Percentiles rank a stretch among this genome's conserved stretches.
Conservation (phyloP, 2,888 invertebrate genomes). For the Torymus aiolomorphi region DNA sequence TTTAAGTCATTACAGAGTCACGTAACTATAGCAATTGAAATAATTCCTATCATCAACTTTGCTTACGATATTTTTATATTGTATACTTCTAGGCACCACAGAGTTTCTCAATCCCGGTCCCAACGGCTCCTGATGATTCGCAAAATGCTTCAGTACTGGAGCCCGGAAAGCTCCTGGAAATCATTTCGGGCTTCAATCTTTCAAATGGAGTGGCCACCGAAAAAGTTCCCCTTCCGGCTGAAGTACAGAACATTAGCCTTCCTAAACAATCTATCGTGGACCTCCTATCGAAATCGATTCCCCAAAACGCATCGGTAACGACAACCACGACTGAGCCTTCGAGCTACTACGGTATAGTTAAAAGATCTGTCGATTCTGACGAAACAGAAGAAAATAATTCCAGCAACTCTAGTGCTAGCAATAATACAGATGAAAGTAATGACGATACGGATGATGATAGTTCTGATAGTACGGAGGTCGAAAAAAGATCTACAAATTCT, state of each 20-base stretch:
- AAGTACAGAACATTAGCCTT: constrained; percentile 55
- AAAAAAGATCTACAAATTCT: constrained; percentile 20
- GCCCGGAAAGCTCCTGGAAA: constrained; percentile 56
- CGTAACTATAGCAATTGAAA: no score
- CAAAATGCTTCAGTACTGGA: constrained; percentile 45
- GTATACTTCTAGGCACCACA: constrained; percentile 13
- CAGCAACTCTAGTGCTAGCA: not conserved
- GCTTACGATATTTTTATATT: no score
- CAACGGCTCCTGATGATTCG: not conserved
- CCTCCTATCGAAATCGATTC: constrained; percentile 56
- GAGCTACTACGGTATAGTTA: not conserved
- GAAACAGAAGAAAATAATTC: not conserved
- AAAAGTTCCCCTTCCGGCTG: constrained; percentile 58
- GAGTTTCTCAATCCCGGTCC: not conserved
- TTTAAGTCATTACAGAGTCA: no score
- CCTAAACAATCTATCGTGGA: constrained; percentile 59
- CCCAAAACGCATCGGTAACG: constrained; percentile 9
- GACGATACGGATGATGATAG: not conserved
- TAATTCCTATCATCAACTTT: no score
- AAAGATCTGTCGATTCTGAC: constrained; percentile 27
- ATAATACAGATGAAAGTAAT: not conserved
- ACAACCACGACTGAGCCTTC: not conserved
- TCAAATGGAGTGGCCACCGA: constrained; percentile 59
- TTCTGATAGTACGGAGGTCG: not conserved
- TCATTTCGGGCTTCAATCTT: constrained; percentile 60